Evolutionary conservation across 2,888 invertebrate species (phyloP), one percentile per base, ranked within the genome.

Genomic region (Cryptosula pallasiana): DNA sequence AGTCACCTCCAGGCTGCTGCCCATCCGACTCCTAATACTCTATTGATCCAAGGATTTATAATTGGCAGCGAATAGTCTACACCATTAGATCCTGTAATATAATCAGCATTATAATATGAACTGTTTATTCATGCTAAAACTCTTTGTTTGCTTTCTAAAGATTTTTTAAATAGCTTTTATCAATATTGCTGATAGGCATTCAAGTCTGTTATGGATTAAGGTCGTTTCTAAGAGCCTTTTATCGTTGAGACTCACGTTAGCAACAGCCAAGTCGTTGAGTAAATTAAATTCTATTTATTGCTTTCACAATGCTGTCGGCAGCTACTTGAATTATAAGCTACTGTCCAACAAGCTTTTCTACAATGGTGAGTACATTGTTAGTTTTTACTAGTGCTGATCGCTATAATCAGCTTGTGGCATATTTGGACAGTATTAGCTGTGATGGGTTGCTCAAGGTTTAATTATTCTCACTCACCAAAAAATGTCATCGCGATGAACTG

Each of bases 91-190:
- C 57, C 25, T 57, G 23, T 25, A 9, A 9, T 63, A 32, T 63
- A 63, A 63, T 63, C 63, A 63, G 32, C 32, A 63, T 25, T 32
- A 63, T 32, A 29, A n/a, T 27, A n/a, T 32, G 13, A 27, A 27
- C 29, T 63, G 34, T 63, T 63, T 63, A 63, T 63, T 63, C 63
- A 29, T 25, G 27, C 25, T 63, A 63, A 63, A 25, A 27, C 2
- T 20, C 32, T 25, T 63, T 63, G 63, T 63, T 27, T 63, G 63
- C 13, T 13, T 63, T 63, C 32, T 29, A 63, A 63, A 63, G 63
- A 63, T 63, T 63, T 63, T 32, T 27, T 63, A 63, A 63, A 63
- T 63, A 34, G 13, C 27, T 63, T 32, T 63, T 32, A 63, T 63
- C 63, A 63, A 32, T 9, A 25, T 27, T 63, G 63, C 32, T 63